Conservation (phyloP, 64 coral and sea anemone genomes). For the Platygyra sinensis region DNA sequence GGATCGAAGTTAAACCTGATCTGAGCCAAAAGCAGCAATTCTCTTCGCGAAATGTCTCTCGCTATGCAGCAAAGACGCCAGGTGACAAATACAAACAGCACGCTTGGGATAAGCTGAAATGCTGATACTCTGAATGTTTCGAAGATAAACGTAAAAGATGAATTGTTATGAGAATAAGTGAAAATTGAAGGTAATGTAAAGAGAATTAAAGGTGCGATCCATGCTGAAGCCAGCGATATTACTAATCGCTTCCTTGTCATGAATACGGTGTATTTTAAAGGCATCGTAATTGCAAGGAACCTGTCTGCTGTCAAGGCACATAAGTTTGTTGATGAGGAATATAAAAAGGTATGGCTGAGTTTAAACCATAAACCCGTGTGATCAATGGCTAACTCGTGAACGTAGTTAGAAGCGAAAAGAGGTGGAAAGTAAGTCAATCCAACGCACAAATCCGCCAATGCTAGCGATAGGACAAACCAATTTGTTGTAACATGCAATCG, state of each 20-base stretch:
- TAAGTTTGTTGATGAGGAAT: neutral
- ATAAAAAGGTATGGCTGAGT: conserved; percentile 31
- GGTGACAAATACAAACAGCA: neutral
- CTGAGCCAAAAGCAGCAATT: neutral
- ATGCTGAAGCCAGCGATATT: neutral
- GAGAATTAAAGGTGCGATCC: neutral
- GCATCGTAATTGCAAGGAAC: neutral
- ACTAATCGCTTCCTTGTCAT: neutral
- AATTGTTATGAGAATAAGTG: neutral
- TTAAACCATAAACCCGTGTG: conserved; percentile 7
- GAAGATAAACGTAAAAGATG: neutral
- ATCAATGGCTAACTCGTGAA: neutral
- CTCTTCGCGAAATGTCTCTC: neutral
- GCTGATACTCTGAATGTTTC: neutral
- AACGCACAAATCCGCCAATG: conserved; percentile 24
- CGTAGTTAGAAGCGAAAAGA: neutral
- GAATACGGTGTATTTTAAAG: neutral
- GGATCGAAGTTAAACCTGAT: neutral
- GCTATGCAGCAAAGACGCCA: conserved; percentile 1
- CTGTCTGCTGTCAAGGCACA: conserved; percentile 22
- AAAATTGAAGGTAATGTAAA: conserved; percentile 13
- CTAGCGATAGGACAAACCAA: conserved; percentile 27
- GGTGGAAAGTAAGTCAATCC: conserved; percentile 10
- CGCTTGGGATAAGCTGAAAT: conserved; percentile 9
- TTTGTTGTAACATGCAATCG: neutral